Evolutionary conservation across 2,113 vertebrate genomes (phyloP).

Genomic region (Poeciliopsis prolifica): DNA sequence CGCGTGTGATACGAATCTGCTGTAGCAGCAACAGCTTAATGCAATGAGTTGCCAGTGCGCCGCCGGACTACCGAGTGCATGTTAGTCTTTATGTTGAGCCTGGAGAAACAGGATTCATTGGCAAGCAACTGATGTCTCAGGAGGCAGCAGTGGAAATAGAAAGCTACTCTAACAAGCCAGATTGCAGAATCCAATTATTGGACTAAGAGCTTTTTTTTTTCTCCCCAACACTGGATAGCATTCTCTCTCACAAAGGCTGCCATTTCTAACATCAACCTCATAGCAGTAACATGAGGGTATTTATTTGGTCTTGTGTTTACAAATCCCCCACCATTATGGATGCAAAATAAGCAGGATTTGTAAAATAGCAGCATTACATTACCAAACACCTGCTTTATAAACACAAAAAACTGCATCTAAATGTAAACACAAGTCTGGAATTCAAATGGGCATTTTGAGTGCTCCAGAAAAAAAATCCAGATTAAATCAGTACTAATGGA

Average conservation of each 20-base stretch:
- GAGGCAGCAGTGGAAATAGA: constrained; percentile 69
- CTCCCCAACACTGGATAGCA: constrained; percentile 54
- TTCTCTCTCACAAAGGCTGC: constrained; percentile 52
- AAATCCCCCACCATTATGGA: constrained; percentile 8
- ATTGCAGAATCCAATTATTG: constrained; percentile 75
- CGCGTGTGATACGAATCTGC: constrained; percentile 58
- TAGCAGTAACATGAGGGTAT: constrained; percentile 40
- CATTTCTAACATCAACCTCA: constrained; percentile 51
- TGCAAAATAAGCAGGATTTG: constrained; percentile 35
- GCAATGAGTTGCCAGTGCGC: constrained; percentile 34
- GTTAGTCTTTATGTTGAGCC: constrained; percentile 63
- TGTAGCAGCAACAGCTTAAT: constrained; percentile 39
- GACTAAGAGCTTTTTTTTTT: constrained; percentile 64
- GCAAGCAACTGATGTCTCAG: constrained; percentile 60
- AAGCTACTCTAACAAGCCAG: constrained; percentile 66
- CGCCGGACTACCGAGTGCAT: constrained; percentile 54
- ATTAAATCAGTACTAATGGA: constrained; percentile 60
- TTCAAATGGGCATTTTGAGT: constrained; percentile 51
- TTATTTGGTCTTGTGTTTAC: constrained; percentile 44
- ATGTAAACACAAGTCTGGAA: constrained; percentile 53
- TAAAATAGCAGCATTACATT: constrained; percentile 15
- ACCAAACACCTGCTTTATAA: constrained; percentile 29
- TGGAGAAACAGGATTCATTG: constrained; percentile 62
- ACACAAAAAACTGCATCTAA: constrained; percentile 19
- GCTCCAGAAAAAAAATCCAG: constrained; percentile 29